A percentile compares a stretch with the other conserved stretches of the same genome.
phyloP scores from a whole-genome alignment of 2,113 vertebrate genomes.

The Symphodus melops region DNA sequence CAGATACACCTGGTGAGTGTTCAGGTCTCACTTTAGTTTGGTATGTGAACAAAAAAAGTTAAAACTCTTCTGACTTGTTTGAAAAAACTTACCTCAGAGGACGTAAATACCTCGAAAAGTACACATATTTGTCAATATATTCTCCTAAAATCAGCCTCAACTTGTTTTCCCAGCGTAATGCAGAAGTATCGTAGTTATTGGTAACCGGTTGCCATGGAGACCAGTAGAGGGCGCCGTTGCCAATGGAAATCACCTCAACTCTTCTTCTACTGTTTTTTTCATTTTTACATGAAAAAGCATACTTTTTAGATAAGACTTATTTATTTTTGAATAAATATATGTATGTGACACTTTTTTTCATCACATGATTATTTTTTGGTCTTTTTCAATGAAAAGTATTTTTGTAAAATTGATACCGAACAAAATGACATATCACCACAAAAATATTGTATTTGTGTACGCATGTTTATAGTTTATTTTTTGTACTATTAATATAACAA shows the following conservation, averaged over 20 bases:
- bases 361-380: neutral
- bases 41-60: neutral
- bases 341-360: neutral
- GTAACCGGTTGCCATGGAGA: slow-evolving; percentile 1
- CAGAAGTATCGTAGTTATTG: slow-evolving; percentile 4
- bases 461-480: too few species aligned
- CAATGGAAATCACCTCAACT: too few species aligned
- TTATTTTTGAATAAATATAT: too few species aligned
- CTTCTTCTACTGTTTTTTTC: neutral
- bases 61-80: neutral
- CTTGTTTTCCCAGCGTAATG: neutral
- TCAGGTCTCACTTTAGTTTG: neutral
- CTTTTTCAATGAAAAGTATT: neutral
- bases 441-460: neutral
- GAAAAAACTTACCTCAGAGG: neutral
- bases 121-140: too few species aligned
- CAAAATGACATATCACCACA: neutral
- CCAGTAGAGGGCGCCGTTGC: slow-evolving; percentile 28
- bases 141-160: neutral
- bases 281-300: neutral
- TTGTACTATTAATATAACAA: neutral
- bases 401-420: neutral
- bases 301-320: too few species aligned
- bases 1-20: neutral
- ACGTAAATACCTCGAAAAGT: neutral